Percentiles rank a stretch among this genome's conserved stretches.
Conservation (phyloP, 64 coral and sea anemone species). For the Hydrozoanthus tunicans region DNA sequence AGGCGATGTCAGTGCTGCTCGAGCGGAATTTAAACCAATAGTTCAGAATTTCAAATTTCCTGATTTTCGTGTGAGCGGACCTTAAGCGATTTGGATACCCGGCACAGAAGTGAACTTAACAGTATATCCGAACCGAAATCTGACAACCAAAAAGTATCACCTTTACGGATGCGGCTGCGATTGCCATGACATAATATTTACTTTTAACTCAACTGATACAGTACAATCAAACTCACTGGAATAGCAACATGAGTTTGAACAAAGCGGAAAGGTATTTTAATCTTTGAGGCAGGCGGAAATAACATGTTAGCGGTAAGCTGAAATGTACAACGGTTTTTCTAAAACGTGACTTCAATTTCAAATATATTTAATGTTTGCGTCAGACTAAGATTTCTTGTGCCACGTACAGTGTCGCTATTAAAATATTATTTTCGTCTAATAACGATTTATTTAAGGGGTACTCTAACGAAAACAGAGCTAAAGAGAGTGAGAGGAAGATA, state of each 20-base stretch:
- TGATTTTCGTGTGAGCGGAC: not conserved
- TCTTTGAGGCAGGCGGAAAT: conserved; percentile 37
- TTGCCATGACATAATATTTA: conserved; percentile 48
- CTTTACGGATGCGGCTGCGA: not conserved
- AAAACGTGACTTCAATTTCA: not conserved
- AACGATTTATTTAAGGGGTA: conserved; percentile 2
- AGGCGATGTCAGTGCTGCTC: conserved; percentile 14
- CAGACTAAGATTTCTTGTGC: not conserved
- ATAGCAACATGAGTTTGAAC: not conserved
- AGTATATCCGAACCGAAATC: no score
- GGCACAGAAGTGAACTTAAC: not conserved
- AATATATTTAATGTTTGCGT: no score
- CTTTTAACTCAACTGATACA: not conserved
- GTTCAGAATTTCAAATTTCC: conserved; percentile 33
- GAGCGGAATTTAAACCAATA: not conserved
- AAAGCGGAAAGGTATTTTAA: not conserved
- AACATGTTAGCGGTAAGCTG: not conserved
- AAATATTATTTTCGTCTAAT: conserved; percentile 17
- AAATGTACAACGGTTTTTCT: not conserved
- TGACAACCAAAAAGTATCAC: no score
- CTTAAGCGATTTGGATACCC: not conserved
- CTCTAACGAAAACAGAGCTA: not conserved
- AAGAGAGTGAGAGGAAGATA: not conserved
- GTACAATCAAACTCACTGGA: not conserved
- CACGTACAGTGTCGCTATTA: not conserved